Percentiles rank a stretch among this genome's conserved stretches.
These are phyloP conservation scores for Hedya salicella DNA, from an alignment of 2,888 invertebrate genomes.

Conservation along the genomic window DNA sequence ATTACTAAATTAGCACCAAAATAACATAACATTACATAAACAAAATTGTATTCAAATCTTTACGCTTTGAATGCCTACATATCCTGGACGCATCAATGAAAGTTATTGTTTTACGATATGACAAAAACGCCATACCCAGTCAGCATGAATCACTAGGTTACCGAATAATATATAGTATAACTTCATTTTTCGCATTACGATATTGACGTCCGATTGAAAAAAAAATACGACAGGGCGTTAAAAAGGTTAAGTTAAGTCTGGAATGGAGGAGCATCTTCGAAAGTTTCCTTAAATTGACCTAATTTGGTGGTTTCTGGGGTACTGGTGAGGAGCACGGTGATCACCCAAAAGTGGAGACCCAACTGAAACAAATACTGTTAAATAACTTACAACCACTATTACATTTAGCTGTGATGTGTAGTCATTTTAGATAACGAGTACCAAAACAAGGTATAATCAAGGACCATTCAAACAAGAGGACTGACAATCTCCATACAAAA, in stretches of 20 bases:
- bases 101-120: background rate
- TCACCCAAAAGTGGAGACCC: constrained; percentile 93
- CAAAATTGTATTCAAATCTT: too few relatives aligned
- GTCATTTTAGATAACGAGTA: too few relatives aligned
- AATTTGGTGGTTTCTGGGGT: constrained; percentile 74
- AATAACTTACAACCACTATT: too few relatives aligned
- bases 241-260: background rate
- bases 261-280: constrained; percentile 22
- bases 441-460: too few relatives aligned
- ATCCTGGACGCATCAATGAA: background rate
- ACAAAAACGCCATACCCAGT: background rate
- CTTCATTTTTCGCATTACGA: too few relatives aligned
- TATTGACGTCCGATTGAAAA: background rate
- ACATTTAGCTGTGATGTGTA: too few relatives aligned
- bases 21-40: constrained; percentile 14
- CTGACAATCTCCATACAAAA: too few relatives aligned
- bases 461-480: too few relatives aligned
- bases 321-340: constrained; percentile 91
- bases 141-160: background rate
- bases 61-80: too few relatives aligned
- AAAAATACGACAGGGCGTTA: background rate
- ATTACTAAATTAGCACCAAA: constrained; percentile 22
- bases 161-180: too few relatives aligned
- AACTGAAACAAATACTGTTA: constrained; percentile 73
- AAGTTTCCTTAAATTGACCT: background rate